phyloP scores from a whole-genome alignment of 2,797 vertebrate species.

The Pangasius mekongensis region DNA sequence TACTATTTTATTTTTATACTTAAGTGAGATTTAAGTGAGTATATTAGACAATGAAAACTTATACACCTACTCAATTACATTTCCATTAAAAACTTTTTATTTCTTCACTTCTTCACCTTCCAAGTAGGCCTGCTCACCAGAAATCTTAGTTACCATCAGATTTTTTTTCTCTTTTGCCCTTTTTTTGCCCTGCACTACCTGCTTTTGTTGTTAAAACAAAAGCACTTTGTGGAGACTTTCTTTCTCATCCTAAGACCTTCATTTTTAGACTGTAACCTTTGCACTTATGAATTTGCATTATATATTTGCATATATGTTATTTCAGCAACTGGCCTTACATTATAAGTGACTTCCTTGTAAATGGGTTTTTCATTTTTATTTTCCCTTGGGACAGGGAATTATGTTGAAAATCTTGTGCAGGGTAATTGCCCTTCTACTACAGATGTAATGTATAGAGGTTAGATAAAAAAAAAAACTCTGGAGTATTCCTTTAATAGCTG shows the following conservation, averaged over 20 bases:
- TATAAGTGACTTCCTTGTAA: background rate
- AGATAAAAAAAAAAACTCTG: background rate
- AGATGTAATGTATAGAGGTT: background rate
- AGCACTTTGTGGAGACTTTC: background rate
- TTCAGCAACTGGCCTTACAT: background rate
- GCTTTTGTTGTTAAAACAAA: background rate
- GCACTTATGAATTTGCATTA: background rate
- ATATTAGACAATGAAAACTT: background rate
- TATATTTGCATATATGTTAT: background rate
- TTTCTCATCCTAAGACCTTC: background rate
- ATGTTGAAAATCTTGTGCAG: background rate
- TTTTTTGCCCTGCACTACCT: background rate
- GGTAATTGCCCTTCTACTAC: background rate
- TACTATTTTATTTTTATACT: background rate
- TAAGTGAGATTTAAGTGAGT: background rate
- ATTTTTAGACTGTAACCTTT: background rate
- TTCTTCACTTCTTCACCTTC: background rate
- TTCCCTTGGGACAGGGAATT: background rate
- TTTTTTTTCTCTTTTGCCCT: background rate
- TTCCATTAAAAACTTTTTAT: background rate
- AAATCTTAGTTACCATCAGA: background rate
- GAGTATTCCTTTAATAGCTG: constrained; percentile 25
- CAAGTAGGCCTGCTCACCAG: background rate
- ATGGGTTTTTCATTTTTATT: background rate
- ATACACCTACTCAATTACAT: background rate